Evolutionary conservation across 1,140 invertebrate genomes (phyloP).

Genomic region (Globodera rostochiensis): DNA sequence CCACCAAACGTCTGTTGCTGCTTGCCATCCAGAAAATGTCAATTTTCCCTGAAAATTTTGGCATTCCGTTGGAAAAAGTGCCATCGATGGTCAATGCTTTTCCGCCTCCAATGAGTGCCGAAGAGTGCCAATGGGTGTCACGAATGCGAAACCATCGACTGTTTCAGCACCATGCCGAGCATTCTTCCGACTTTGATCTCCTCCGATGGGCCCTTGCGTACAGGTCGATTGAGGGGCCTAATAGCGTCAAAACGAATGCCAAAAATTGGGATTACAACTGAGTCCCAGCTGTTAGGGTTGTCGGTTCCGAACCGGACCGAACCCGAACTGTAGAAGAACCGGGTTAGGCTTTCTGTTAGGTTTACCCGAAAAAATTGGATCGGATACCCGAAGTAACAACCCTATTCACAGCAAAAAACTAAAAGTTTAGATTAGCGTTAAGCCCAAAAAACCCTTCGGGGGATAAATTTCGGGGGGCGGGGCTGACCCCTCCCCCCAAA

Average conservation of each 20-base stretch:
- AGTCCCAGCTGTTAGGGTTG: background rate
- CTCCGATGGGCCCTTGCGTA: slow-evolving; percentile 10
- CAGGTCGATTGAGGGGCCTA: background rate
- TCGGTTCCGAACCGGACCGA: too few relatives aligned
- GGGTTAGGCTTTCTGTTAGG: too few relatives aligned
- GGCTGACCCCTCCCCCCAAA: too few relatives aligned
- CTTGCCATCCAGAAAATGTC: background rate
- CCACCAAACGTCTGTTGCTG: background rate
- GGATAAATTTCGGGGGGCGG: background rate
- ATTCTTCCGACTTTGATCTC: slow-evolving; percentile 21
- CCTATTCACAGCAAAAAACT: too few relatives aligned
- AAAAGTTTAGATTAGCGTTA: too few relatives aligned
- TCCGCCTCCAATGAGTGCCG: background rate
- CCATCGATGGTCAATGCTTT: background rate
- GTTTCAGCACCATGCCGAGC: background rate
- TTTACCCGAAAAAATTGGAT: too few relatives aligned
- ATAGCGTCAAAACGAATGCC: background rate
- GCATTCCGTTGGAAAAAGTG: background rate
- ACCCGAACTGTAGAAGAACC: slow-evolving; percentile 8
- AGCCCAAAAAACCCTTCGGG: background rate
- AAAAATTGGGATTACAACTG: background rate
- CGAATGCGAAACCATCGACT: background rate
- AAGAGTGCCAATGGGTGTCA: slow-evolving; percentile 8
- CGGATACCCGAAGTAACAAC: too few relatives aligned
- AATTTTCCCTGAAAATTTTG: background rate